Base-by-base conservation (phyloP, 2,888 invertebrate species). In the Nomada goodeniana region DNA sequence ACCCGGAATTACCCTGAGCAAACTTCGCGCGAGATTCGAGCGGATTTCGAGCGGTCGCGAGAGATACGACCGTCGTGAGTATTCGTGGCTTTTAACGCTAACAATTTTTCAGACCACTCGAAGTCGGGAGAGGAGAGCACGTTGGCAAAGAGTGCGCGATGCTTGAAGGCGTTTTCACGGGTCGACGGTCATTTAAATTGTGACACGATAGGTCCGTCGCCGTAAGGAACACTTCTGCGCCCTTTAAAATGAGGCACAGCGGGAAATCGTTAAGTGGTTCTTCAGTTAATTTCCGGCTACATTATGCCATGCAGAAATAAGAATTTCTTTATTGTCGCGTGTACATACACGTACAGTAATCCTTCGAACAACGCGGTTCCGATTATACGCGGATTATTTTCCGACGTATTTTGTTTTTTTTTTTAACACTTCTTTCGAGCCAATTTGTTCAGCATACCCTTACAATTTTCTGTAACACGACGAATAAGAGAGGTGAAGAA, bases 171-270 rank as follows among this genome's bases (percentile, higher is more conserved):
- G 67, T 67, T 67, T 29, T 67, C 57, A 74, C 67, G 57, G 67
- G 73, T 67, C 57, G 57, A 4, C 57, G 67, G 13, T 59, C 23
- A 59, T 67, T 67, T 59, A 67, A 67, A 67, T 67, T 55, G 67
- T 59, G 57, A 74, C 47, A 26, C 74, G 74, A 67, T 23, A 74
- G 36, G 50, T 67, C 57, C 74, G 50, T 57, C 74, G 50, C 57
- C 57, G 44, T 3, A 42, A 47, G 36, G 55, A 26, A 53, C 53
- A 57, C 20, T 47, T 67, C 73, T 18, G 13, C 20, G 44, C 44
- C 44, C 20, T 47, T 73, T 57, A 42, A 18, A 36, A 20, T 44
- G 20, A 29, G 23, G 65, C n/a, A 64, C 23, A 53, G 26, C 26
- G 72, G 61, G n/a, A 47, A 29, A 67, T 57, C 72, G 47, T 74